A percentile compares a stretch with the other conserved stretches of the same genome.
These are phyloP conservation scores for Drosophila quinaria DNA, from an alignment of 2,888 invertebrate species.

Conservation along the genomic window DNA sequence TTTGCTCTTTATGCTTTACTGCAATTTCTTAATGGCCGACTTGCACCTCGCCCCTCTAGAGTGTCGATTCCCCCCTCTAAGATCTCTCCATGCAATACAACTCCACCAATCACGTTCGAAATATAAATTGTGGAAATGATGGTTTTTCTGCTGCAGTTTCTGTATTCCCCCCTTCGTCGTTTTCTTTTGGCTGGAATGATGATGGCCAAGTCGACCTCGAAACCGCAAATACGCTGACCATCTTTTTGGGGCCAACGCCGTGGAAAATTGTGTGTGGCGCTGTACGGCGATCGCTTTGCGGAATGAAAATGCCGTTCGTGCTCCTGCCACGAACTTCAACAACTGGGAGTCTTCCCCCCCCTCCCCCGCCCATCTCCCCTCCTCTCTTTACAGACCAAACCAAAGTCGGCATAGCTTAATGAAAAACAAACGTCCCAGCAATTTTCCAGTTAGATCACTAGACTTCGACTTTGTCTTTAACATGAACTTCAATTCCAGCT, in stretches of 20 bases:
- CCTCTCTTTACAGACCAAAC: too few relatives aligned
- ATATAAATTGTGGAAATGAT: constrained; percentile 86
- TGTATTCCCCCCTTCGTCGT: neutral
- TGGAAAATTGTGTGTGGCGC: constrained; percentile 75
- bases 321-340: constrained; percentile 60
- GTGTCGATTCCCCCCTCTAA: neutral
- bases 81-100: constrained; percentile 15
- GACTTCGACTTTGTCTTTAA: neutral
- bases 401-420: constrained; percentile 50
- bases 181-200: neutral
- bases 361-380: too few relatives aligned
- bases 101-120: constrained; percentile 84
- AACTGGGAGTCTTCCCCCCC: neutral
- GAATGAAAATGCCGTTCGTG: constrained; percentile 80
- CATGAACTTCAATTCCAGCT: constrained; percentile 1
- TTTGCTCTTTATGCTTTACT: constrained; percentile 78
- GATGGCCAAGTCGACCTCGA: constrained; percentile 60
- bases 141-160: constrained; percentile 70
- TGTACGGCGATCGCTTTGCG: constrained; percentile 70
- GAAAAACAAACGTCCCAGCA: constrained; percentile 78
- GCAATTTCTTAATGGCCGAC: constrained; percentile 81
- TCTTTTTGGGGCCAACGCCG: constrained; percentile 57
- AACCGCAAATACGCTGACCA: constrained; percentile 70
- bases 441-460: constrained; percentile 76
- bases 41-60: constrained; percentile 27